These are phyloP conservation scores for Acanthopleura granulata DNA, from an alignment of 2,888 invertebrate species.

Conservation along the genomic window DNA sequence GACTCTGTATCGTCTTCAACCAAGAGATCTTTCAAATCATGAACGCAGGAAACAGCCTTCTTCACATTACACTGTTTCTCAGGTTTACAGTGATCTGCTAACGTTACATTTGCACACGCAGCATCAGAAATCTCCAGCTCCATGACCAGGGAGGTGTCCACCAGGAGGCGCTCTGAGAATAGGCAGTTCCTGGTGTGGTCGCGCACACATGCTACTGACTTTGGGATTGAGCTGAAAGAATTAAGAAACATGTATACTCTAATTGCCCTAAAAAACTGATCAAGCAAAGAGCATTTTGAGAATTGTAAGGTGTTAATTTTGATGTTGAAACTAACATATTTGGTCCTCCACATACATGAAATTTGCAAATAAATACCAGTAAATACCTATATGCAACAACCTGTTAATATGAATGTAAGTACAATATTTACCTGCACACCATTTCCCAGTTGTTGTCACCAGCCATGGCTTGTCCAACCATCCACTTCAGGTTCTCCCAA, in stretches of 20 bases:
- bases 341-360: too few relatives aligned
- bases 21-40: background rate
- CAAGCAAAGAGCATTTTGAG: too few relatives aligned
- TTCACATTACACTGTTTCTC: background rate
- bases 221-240: too few relatives aligned
- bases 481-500: background rate
- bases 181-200: background rate
- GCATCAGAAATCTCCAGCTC: background rate
- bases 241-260: too few relatives aligned
- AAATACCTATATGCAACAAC: too few relatives aligned
- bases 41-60: background rate
- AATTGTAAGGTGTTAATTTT: too few relatives aligned
- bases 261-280: too few relatives aligned
- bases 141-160: background rate
- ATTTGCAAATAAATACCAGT: too few relatives aligned
- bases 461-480: background rate
- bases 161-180: background rate
- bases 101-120: background rate
- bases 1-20: background rate
- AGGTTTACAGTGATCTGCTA: background rate
- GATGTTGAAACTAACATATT: too few relatives aligned
- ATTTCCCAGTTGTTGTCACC: background rate
- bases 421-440: background rate
- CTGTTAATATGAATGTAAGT: background rate
- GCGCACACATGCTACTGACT: too few relatives aligned